Base-by-base conservation (phyloP, 2,113 vertebrate species). In the Chelonoidis abingdonii region DNA sequence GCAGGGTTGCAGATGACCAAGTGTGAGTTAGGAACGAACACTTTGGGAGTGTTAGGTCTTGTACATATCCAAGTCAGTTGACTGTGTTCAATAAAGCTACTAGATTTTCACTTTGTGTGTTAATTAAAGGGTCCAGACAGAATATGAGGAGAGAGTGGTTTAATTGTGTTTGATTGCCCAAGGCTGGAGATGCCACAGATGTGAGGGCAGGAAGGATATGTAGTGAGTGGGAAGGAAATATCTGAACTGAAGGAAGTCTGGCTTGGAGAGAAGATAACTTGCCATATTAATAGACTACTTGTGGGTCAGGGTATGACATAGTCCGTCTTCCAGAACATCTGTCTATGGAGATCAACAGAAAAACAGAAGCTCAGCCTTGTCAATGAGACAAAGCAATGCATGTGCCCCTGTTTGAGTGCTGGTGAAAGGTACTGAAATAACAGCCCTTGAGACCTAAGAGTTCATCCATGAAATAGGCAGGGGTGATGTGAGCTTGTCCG, bases 261-360 rank as follows among this genome's bases (percentile, higher is more conserved):
- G 19, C 31, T 1, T 5, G 62, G 81, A 59, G 29, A 76, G 52
- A 50, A 88, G 47, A 49, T 0, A 0, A 31, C n/a, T 0, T 1
- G 12, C 7, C 41, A 8, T 47, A n/a, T 54, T 35, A 65, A 16
- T 10, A 59, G 50, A 75, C 41, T 31, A 47, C 78, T 47, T 10
- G 65, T 87, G 49, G 41, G 22, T 49, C 52, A 0, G 0, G 53
- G n/a, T 3, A 27, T 0, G 1, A 41, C 19, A 27, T 14, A n/a
- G 8, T n/a, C 24, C 10, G 0, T 44, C 47, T 41, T 53, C 22
- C 52, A 16, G n/a, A 17, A 56, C 72, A 44, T 44, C 72, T 76
- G 72, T 76, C 21, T 44, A 13, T 44, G 38, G 72, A 76, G 22
- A 41, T 24, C 72, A 44, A 21, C 38, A 41, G n/a, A 76, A 44